Evolutionary conservation across 1,140 invertebrate genomes (phyloP).

Genomic region (Pentalonia nigronervosa): DNA sequence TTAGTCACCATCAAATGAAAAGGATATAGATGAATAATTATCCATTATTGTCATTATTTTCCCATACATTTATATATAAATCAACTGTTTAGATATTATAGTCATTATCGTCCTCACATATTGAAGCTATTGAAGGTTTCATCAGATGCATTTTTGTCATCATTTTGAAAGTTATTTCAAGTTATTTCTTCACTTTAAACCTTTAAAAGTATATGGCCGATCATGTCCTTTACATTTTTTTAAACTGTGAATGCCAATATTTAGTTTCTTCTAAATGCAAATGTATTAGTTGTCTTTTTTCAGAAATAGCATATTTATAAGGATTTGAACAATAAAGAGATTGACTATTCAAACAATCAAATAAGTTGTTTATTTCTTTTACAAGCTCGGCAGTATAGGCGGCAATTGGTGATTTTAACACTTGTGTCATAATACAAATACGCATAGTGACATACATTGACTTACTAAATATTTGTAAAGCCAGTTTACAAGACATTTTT

Average conservation of each 20-base stretch:
- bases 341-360: constrained; percentile 21
- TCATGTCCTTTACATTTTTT: neutral
- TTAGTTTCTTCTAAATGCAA: no score
- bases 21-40: neutral
- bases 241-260: neutral
- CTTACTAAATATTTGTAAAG: constrained; percentile 8
- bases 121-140: neutral
- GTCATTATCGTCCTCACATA: neutral
- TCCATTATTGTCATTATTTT: neutral
- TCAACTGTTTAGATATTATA: neutral
- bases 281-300: neutral
- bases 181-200: neutral
- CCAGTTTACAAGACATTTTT: constrained; percentile 32
- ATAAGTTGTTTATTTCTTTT: neutral
- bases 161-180: neutral
- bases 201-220: neutral
- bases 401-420: neutral
- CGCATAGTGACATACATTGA: constrained; percentile 8
- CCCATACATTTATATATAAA: neutral
- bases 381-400: neutral
- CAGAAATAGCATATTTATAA: neutral
- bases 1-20: neutral
- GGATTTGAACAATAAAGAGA: constrained; percentile 12
- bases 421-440: neutral
- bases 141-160: neutral